phyloP scores from a whole-genome alignment of 2,888 invertebrate species.

The Eilema sororculum region DNA sequence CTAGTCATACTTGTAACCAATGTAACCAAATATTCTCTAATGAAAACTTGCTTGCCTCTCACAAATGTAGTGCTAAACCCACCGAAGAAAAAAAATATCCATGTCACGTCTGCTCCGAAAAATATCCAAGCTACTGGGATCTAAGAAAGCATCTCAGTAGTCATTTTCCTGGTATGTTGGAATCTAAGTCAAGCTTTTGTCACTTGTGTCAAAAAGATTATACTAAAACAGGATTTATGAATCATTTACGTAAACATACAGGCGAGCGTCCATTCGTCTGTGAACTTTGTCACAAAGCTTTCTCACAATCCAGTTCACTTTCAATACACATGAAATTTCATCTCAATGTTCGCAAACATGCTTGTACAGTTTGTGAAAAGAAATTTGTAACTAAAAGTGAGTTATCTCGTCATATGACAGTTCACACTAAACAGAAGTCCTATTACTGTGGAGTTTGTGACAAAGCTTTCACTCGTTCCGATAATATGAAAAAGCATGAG shows the following conservation, averaged over 20 bases:
- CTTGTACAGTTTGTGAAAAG: conserved; percentile 85
- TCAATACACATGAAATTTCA: conserved; percentile 87
- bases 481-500: conserved; percentile 87
- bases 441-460: conserved; percentile 86
- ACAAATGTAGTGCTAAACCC: conserved; percentile 81
- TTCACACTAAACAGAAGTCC: conserved; percentile 85
- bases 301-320: conserved; percentile 84
- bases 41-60: conserved; percentile 77
- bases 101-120: conserved; percentile 84
- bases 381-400: conserved; percentile 87
- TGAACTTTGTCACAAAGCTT: conserved; percentile 84
- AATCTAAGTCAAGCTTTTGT: conserved; percentile 85
- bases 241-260: conserved; percentile 84
- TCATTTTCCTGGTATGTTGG: conserved; percentile 85
- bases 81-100: conserved; percentile 83
- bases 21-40: conserved; percentile 84
- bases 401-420: conserved; percentile 86
- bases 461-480: conserved; percentile 85
- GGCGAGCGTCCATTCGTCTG: conserved; percentile 85
- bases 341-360: conserved; percentile 84
- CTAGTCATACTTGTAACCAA: conserved; percentile 83
- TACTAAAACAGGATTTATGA: conserved; percentile 86
- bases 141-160: conserved; percentile 83
- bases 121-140: conserved; percentile 85
- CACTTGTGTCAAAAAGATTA: conserved; percentile 86